Evolutionary conservation across 2,888 invertebrate genomes (phyloP), one percentile per base, ranked within the genome.

Genomic region (Saturnia pavonia): DNA sequence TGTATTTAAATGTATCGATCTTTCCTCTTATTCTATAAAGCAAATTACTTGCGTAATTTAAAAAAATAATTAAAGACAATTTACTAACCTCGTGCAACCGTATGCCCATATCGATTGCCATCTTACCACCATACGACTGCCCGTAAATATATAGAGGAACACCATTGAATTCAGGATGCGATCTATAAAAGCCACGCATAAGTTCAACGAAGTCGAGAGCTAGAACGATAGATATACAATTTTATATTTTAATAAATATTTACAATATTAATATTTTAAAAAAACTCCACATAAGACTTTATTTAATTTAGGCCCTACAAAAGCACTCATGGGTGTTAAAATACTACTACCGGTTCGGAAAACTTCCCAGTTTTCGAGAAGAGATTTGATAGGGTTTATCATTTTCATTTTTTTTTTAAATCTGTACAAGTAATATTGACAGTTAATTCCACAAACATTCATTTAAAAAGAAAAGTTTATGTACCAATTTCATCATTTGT

Each of bases 101-200:
- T 81, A 94, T 85, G 12, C 96, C 97, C 86, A 98, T 98, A 80
- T 97, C 97, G 0, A 97, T 96, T 0, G 97, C 96, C 98, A 98
- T 98, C 92, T 98, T 99, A 1, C 98, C 98, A 25, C 98, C 98
- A 86, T 98, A 98, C 0, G 98, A 98, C 87, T 99, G 98, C 40
- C 96, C 97, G 81, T 97, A 97, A 73, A 98, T 97, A 84, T 98
- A 98, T 51, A 97, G 92, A 0, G 97, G 97, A 0, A 96, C 95
- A 14, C 89, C 92, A 85, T 95, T 94, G 82, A 98, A 98, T 80
- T 96, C 95, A 0, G 97, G 95, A 82, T 96, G 92, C 19, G 91
- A 85, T 22, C 90, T 80, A 77, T 97, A 96, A 87, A 98, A 97
- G 9, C 94, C 94, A 81, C 94, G 94, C 90, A 98, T 95, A 57